phyloP scores from a whole-genome alignment of 2,888 invertebrate species.

The Dryobota labecula region DNA sequence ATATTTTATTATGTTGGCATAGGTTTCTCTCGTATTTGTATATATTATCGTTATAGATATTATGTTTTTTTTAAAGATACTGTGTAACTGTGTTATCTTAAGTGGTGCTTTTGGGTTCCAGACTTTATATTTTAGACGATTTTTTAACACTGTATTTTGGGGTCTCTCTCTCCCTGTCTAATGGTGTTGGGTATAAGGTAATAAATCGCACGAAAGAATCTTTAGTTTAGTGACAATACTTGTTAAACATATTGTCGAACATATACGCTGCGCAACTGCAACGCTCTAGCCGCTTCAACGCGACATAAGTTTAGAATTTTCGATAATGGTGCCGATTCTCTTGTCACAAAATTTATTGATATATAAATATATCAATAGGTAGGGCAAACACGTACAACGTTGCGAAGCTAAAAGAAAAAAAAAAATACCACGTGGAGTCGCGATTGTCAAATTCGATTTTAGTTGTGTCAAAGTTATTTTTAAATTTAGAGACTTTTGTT shows the following conservation, averaged over 20 bases:
- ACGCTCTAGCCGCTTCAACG: too few relatives aligned
- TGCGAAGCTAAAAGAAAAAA: too few relatives aligned
- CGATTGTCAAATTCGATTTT: too few relatives aligned
- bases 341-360: too few relatives aligned
- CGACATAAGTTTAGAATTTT: not conserved
- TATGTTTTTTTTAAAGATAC: constrained; percentile 3
- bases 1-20: constrained; percentile 17
- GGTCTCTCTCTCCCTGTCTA: not conserved
- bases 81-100: not conserved
- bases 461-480: too few relatives aligned
- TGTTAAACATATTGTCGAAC: not conserved
- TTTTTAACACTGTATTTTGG: not conserved
- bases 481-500: too few relatives aligned
- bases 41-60: constrained; percentile 11
- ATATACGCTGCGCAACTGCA: not conserved
- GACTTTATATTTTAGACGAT: not conserved
- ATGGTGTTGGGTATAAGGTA: constrained; percentile 11
- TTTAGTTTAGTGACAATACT: not conserved
- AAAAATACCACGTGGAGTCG: too few relatives aligned
- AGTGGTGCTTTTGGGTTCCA: constrained; percentile 1
- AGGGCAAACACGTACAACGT: too few relatives aligned
- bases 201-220: not conserved
- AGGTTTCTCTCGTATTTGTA: constrained; percentile 22
- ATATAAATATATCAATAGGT: too few relatives aligned
- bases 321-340: too few relatives aligned